These are phyloP conservation scores for Metopia argyrocephala DNA, from an alignment of 2,888 invertebrate genomes.

Conservation along the genomic window DNA sequence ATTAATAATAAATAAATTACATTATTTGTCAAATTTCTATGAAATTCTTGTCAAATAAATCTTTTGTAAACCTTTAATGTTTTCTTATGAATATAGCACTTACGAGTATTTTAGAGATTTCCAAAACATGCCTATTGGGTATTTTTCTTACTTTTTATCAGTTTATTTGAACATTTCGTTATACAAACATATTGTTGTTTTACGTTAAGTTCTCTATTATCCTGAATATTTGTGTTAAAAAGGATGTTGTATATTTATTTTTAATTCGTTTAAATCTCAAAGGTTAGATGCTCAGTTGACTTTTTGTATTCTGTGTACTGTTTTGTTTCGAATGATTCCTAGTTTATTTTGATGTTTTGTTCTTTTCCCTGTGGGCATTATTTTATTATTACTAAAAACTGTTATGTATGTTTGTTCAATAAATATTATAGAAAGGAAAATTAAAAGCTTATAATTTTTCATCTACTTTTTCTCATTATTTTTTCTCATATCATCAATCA, in stretches of 20 bases:
- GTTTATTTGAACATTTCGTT: no score
- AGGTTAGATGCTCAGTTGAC: constrained; percentile 24
- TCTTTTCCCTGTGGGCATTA: constrained; percentile 30
- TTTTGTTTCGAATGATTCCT: no score
- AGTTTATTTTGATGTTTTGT: constrained; percentile 21
- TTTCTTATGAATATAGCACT: no score
- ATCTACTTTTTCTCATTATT: not conserved
- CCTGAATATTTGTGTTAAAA: constrained; percentile 16
- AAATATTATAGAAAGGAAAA: not conserved
- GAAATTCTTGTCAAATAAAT: no score
- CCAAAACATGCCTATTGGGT: no score
- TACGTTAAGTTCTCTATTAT: not conserved
- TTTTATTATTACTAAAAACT: constrained; percentile 18
- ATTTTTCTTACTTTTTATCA: no score
- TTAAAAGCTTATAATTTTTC: not conserved
- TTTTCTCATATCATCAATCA: not conserved
- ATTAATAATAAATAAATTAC: no score
- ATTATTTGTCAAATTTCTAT: no score
- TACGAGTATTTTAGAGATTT: no score
- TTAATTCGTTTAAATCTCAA: constrained; percentile 43
- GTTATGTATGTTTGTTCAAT: not conserved
- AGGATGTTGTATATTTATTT: constrained; percentile 7
- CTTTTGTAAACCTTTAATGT: no score
- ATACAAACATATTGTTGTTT: not conserved
- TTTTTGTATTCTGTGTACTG: constrained; percentile 14